Evolutionary conservation across 2,797 vertebrate species (phyloP), one percentile per base, ranked within the genome.

Genomic region (Pangasius larnaudii): DNA sequence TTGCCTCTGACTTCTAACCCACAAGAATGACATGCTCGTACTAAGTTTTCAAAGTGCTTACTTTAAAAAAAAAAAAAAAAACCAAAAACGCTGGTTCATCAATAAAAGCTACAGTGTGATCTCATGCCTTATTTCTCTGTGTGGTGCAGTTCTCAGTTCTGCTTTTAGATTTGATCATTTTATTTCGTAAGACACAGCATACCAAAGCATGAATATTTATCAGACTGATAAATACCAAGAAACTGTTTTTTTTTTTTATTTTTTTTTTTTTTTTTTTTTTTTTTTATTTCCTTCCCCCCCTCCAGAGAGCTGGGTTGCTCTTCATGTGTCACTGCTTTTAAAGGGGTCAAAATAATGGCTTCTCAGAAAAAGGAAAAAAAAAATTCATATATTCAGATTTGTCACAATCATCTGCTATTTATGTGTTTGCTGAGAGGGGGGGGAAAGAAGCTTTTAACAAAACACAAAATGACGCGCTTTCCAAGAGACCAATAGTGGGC

Each of bases 281-380:
- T 33, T 13, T 16, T 3, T 27, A 7, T 2, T 3, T 2, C 69
- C 2, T 7, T 4, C 7, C 1, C 11, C 5, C 2, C 19, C 14
- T 18, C 2, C 16, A 78, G 14, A 53, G 49, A 78, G 24, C 59
- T 11, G 42, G 16, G 3, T 65, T 59, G 33, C 58, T n/a, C 80
- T 58, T n/a, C 81, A 83, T 46, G 39, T 49, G 81, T 19, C 53
- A 11, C 16, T 39, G 78, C 53, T 39, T 80, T 80, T 80, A 39
- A 80, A 59, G 46, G 56, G 30, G 78, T 59, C 10, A 2, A 39
- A 80, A 39, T 8, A 77, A 30, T 30, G 14, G 13, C 27, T 77
- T 51, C n/a, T n/a, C 2, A 19, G 42, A n/a, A 51, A n/a, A 8
- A 53, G 13, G 13, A 46, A 46, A 27, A 5, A 13, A 14, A 14